Evolutionary conservation across 2,797 vertebrate species (phyloP), one percentile per base, ranked within the genome.

Genomic region (Anolis apletophallus): DNA sequence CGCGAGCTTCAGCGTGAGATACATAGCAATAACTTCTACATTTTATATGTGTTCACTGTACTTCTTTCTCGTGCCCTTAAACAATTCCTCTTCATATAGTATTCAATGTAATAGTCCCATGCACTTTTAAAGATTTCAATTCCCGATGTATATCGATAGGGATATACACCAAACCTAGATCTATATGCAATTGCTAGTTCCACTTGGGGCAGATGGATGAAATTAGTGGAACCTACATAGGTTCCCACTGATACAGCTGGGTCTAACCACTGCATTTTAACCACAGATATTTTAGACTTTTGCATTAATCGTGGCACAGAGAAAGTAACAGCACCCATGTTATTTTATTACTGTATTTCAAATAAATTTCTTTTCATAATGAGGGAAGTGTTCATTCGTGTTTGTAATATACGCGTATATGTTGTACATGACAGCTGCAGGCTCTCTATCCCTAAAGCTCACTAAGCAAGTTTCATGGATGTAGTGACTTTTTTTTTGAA

Each of bases 331-430:
- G 61, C 19, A 13, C 36, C 5, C 6, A 1, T 68, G 32, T 69
- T 69, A 6, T 71, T 72, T 50, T 21, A 64, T 12, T 17, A 69
- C 9, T 69, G 50, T 46, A 4, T 75, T 78, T 19, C 19, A 71
- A 69, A 71, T 36, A 82, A 54, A 79, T n/a, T 54, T 57, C 16
- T 83, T 36, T 68, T 68, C 26, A 71, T 78, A 78, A 61, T 74
- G 17, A 80, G 36, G 3, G 46, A n/a, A 23, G 9, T 84, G 16
- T 67, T 71, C 17, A 3, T 34, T 75, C 57, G 32, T 32, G 57
- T 57, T 52, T 81, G 32, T 54, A 46, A 46, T 59, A n/a, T n/a
- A n/a, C n/a, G n/a, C n/a, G 2, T 82, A 23, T 36, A 34, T 10
- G 10, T n/a, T 36, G 16, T 59, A 34, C 67, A n/a, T 23, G 11